phyloP scores from a whole-genome alignment of 2,888 invertebrate genomes.

The Netelia inedita region DNA sequence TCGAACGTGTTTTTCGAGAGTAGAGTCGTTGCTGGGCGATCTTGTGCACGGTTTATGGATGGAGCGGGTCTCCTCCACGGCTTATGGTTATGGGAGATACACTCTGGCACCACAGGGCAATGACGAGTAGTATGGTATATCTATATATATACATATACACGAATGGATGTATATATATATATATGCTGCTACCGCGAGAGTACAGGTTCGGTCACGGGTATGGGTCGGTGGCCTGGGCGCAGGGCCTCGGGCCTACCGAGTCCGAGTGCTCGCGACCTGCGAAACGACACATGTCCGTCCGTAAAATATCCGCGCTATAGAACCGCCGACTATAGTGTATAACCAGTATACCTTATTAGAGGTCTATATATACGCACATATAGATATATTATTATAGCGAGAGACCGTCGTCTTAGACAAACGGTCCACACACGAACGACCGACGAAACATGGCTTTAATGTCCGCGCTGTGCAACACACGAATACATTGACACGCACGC shows the following conservation, averaged over 20 bases:
- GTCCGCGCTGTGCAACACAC: no score
- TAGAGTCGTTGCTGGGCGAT: background rate
- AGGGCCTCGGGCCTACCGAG: conserved; percentile 73
- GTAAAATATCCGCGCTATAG: conserved; percentile 56
- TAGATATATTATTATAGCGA: background rate
- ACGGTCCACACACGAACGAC: conserved; percentile 4
- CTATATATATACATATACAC: conserved; percentile 23
- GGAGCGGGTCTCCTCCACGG: conserved; percentile 45
- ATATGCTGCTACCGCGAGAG: conserved; percentile 40
- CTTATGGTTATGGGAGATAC: conserved; percentile 50
- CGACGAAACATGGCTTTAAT: no score
- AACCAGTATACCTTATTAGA: background rate
- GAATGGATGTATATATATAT: conserved; percentile 27
- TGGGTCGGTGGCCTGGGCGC: conserved; percentile 79
- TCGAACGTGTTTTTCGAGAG: conserved; percentile 47
- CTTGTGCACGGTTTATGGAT: conserved; percentile 52
- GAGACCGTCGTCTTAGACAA: conserved; percentile 21
- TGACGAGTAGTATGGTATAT: conserved; percentile 14
- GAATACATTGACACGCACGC: background rate
- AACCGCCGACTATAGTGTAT: background rate
- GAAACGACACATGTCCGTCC: conserved; percentile 75
- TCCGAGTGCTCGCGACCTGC: conserved; percentile 71
- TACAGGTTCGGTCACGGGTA: conserved; percentile 74
- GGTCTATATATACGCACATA: background rate
- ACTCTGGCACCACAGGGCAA: conserved; percentile 51